Conservation (phyloP, 2,797 vertebrate genomes). For the Microcaecilia unicolor region DNA sequence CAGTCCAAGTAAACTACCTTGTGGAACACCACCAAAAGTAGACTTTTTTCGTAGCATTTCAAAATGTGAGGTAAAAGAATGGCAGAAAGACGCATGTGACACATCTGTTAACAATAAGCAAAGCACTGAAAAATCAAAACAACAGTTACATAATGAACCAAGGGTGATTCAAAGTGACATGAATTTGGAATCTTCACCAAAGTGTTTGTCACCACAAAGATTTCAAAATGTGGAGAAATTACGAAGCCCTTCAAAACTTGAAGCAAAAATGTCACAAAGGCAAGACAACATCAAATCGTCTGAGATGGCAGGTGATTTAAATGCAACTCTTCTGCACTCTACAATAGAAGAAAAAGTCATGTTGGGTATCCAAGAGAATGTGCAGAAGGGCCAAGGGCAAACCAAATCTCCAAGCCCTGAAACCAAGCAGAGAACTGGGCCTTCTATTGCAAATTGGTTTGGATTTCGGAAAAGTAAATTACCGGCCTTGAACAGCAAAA, state of each 20-base stretch:
- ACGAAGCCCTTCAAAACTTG: slow-evolving; percentile 27
- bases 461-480: slow-evolving; percentile 81
- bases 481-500: slow-evolving; percentile 70
- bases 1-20: slow-evolving; percentile 56
- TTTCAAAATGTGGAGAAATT: slow-evolving; percentile 25
- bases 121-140: slow-evolving; percentile 36
- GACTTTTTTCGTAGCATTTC: slow-evolving; percentile 29
- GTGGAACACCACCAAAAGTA: slow-evolving; percentile 37
- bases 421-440: slow-evolving; percentile 64
- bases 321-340: slow-evolving; percentile 36
- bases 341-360: slow-evolving; percentile 92
- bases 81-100: slow-evolving; percentile 42
- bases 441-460: slow-evolving; percentile 87
- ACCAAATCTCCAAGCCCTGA: slow-evolving; percentile 59
- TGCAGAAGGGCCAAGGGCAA: slow-evolving; percentile 79
- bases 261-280: slow-evolving; percentile 37
- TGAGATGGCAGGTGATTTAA: slow-evolving; percentile 40
- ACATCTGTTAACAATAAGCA: slow-evolving; percentile 31
- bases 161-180: slow-evolving; percentile 45
- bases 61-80: slow-evolving; percentile 38
- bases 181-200: slow-evolving; percentile 32
- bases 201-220: slow-evolving; percentile 32
- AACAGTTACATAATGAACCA: slow-evolving; percentile 31
- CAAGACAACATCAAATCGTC: slow-evolving; percentile 38
- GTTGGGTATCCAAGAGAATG: slow-evolving; percentile 84